Base-by-base conservation (phyloP, 1,140 invertebrate genomes). In the Neodiprion lecontei region DNA sequence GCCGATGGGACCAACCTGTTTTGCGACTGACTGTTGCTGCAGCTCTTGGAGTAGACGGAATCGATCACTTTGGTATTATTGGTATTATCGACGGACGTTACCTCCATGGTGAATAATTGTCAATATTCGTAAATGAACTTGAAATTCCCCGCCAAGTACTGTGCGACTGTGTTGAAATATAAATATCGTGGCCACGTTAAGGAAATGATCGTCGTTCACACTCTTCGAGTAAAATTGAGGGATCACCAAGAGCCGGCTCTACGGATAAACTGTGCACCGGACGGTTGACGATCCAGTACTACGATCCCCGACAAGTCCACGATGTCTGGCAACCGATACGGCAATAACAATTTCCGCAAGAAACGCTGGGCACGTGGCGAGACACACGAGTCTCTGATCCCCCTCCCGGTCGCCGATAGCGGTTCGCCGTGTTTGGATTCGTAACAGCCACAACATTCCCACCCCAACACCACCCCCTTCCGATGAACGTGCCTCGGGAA, bases 21-120 rank as follows among this genome's bases (percentile, higher is more conserved):
- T 79, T 93, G 91, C 1, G 93, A 94, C 80, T 94, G 93, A 75
- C 92, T 94, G 84, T 94, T 94, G 77, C 92, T 94, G 85, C 92
- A 94, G 76, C 92, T 94, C 79, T 93, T 94, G 0, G 93, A 94
- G 82, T 95, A 95, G 1, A 91, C 94, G 11, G 94, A 95, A 88
- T 95, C 94, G 0, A 93, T 94, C 61, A 93, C 89, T 82, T 94
- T 94, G 0, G 91, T 92, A 61, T 61, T 61, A 49, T 94, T 94
- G 0, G 91, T 92, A 61, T 61, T 61, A 49, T 89, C 85, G 11
- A 86, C 89, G 14, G 86, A 88, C n/a, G 87, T 87, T 79, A 89
- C 88, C 80, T 90, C 89, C 85, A 90, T 90, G 21, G 74, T 85
- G 17, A 78, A 79, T 40, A 61, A 61, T 14, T 61, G 5, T 61